Evolutionary conservation across 2,888 invertebrate species (phyloP), one percentile per base, ranked within the genome.

Genomic region (Vesta saturnalis): DNA sequence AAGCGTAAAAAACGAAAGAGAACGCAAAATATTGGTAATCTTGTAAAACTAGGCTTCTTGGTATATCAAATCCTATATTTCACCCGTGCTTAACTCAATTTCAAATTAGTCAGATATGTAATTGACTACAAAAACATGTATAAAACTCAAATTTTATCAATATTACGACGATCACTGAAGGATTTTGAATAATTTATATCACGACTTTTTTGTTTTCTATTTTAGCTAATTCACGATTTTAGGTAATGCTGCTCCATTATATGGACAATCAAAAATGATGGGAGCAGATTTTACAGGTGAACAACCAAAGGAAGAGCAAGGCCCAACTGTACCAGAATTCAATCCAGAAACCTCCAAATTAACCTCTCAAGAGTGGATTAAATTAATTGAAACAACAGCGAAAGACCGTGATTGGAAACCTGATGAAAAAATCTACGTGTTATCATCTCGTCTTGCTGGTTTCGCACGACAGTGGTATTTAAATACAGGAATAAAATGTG

Each of bases 381-480:
- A 74, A 56, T 59, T 71, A 1, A 66, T 77, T 15, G 76, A 77
- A 15, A 66, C 74, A 6, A 56, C 73, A 12, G 74, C 73, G 0
- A 46, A 66, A 14, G 67, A 71, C 19, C 68, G 73, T 30, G 67
- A 71, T 39, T 77, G 77, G 77, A 69, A 62, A 22, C 62, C 57
- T 15, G 71, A 74, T 60, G 75, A 76, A 22, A 74, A 73, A 35
- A 71, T 73, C 23, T 76, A 75, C 21, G 73, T 76, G 56, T 72
- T 77, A 72, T 69, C 74, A 5, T 72, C 72, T 1, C 74, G 75
- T 63, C 69, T 77, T n/a, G 46, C 64, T 10, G 77, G 77, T n/a
- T 58, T 70, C 15, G 74, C 77, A 8, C 69, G 73, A 18, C 76
- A 77, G 56, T 77, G 77, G 77, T 76, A 76, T 46, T 35, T 76